These are phyloP conservation scores for Microlaimidae sp. DNA, from an alignment of 2,888 invertebrate genomes.

Conservation along the genomic window DNA sequence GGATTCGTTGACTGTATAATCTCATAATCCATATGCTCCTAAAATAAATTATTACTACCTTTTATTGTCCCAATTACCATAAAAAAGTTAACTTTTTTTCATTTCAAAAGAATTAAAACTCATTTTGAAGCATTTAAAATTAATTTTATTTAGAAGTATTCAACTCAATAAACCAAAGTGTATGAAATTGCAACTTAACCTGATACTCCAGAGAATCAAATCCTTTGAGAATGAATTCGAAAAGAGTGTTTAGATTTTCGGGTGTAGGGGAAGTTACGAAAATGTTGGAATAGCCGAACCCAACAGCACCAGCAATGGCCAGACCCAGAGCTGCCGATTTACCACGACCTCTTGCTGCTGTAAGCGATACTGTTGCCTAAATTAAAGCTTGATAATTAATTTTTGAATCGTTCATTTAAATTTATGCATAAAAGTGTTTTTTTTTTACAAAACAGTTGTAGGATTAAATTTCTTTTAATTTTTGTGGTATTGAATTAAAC, in stretches of 20 bases:
- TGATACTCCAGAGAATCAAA: constrained; percentile 66
- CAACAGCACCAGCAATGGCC: constrained; percentile 52
- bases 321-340: constrained; percentile 93
- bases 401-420: too few species aligned
- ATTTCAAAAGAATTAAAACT: background rate
- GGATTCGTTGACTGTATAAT: constrained; percentile 83
- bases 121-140: too few species aligned
- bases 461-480: too few species aligned
- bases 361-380: background rate
- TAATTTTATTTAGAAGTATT: background rate
- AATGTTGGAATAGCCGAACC: constrained; percentile 62
- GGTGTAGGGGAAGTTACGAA: constrained; percentile 96
- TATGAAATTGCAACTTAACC: constrained; percentile 25
- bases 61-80: background rate
- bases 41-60: too few species aligned
- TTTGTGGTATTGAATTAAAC: too few species aligned
- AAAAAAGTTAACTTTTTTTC: background rate
- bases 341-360: constrained; percentile 54
- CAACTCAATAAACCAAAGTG: constrained; percentile 9
- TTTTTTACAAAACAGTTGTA: too few species aligned
- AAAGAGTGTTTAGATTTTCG: constrained; percentile 88
- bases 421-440: too few species aligned
- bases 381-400: too few species aligned
- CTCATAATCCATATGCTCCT: constrained; percentile 88
- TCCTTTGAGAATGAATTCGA: constrained; percentile 85